Evolutionary conservation across 2,888 invertebrate species (phyloP), one percentile per base, ranked within the genome.

Genomic region (Euproctis similis): DNA sequence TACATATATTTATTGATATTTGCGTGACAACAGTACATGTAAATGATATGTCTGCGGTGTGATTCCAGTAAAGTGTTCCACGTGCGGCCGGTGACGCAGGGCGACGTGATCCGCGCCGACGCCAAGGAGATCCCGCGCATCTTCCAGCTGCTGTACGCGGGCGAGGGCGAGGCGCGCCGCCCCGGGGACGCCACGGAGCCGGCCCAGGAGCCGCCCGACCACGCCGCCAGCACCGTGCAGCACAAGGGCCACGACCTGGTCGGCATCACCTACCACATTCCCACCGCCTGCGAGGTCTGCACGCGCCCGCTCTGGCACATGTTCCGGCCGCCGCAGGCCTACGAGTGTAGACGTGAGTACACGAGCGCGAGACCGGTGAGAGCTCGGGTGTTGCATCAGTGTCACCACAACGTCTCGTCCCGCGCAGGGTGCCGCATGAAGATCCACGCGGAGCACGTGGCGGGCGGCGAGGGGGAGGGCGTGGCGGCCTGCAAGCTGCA

Each of bases 41-140:
- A 14, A 14, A 14, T 4, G 6, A 14, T 4, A 14, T 14, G 14
- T 14, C 14, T 14, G 4, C 4, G 6, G 4, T 4, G 4, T 14
- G 47, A 34, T 69, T 72, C 8, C 86, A 96, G 98, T 85, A 98
- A 98, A 89, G 93, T 99, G 69, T 98, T 97, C 87, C 98, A 98
- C 86, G 98, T 98, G 52, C 92, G 98, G 46, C 94, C 96, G 38
- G 98, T 99, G 50, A 98, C 98, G 41, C 98, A 98, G 80, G 98
- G 98, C 58, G 99, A 99, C 88, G 98, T 98, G 59, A 97, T 98
- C 73, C 92, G 98, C 70, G 98, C 97, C 31, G 97, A 98, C 88
- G 95, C 97, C 76, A 96, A 96, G 90, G 97, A 98, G 88, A 97
- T 99, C 82, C 98, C 98, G 59, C 92, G 97, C 77, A 99, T 99